Conservation (phyloP, 2,888 invertebrate genomes). For the Acholoe squamosa region DNA sequence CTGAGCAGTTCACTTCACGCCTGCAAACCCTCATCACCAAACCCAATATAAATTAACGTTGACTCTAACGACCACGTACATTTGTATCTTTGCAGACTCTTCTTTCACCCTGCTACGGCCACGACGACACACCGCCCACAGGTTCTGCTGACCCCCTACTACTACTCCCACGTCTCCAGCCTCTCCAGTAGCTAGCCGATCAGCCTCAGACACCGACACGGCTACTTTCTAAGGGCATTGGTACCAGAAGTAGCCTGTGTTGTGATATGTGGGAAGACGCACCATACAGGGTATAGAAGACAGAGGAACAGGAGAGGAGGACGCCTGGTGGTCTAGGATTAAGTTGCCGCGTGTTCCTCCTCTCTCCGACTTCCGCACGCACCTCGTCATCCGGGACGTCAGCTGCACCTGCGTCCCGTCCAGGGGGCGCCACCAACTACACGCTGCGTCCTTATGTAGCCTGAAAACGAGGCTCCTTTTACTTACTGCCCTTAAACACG, state of each 20-base stretch:
- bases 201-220: too few species aligned
- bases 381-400: background rate
- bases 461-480: background rate
- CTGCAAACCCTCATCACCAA: too few species aligned
- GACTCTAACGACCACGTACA: background rate
- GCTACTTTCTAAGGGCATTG: too few species aligned
- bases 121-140: too few species aligned
- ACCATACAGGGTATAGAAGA: background rate
- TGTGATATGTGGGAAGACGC: too few species aligned
- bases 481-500: too few species aligned
- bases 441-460: background rate
- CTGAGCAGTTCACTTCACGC: background rate
- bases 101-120: background rate
- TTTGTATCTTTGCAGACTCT: background rate
- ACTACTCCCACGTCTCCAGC: too few species aligned
- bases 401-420: conserved; percentile 12
- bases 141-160: too few species aligned
- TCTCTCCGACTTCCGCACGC: background rate
- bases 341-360: background rate
- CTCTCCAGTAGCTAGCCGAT: too few species aligned
- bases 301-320: background rate
- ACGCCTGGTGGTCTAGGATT: background rate
- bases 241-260: too few species aligned
- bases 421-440: background rate
- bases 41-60: background rate